Evolutionary conservation across 1,140 invertebrate genomes (phyloP).

Genomic region (Copidosoma floridanum): DNA sequence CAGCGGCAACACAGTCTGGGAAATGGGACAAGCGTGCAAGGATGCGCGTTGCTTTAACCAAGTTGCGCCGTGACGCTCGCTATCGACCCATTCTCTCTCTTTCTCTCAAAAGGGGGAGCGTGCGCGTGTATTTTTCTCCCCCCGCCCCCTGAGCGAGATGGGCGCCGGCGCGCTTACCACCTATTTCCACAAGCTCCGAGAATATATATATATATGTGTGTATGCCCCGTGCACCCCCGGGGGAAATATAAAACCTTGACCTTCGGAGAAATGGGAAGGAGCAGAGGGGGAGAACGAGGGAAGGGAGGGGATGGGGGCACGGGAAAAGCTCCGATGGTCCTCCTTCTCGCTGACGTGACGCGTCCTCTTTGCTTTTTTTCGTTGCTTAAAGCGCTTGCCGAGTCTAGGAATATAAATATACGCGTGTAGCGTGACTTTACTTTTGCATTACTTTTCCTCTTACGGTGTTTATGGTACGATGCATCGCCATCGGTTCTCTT

Average conservation of each 20-base stretch:
- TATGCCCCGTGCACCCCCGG: background rate
- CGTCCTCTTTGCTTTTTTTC: background rate
- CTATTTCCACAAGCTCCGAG: too few relatives aligned
- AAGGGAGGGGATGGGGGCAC: too few relatives aligned
- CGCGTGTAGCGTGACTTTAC: too few relatives aligned
- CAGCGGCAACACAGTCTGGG: background rate
- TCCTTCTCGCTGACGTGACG: background rate
- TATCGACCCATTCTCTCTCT: background rate
- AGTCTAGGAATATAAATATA: background rate
- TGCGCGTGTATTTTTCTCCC: background rate
- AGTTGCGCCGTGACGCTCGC: conserved; percentile 5
- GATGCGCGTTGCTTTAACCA: background rate
- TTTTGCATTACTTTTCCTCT: too few relatives aligned
- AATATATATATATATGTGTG: too few relatives aligned
- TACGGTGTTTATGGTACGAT: too few relatives aligned
- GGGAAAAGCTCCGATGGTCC: conserved; percentile 18
- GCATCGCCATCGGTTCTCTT: too few relatives aligned
- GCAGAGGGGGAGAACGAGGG: conserved; percentile 18
- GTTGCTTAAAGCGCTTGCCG: background rate
- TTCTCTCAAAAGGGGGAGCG: background rate
- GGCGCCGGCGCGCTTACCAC: too few relatives aligned
- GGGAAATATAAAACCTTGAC: conserved; percentile 17
- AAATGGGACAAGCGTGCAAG: background rate
- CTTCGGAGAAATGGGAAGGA: conserved; percentile 8
- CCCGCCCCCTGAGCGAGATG: too few relatives aligned